Evolutionary conservation across 2,888 invertebrate species (phyloP).

Genomic region (Molanna angustata): DNA sequence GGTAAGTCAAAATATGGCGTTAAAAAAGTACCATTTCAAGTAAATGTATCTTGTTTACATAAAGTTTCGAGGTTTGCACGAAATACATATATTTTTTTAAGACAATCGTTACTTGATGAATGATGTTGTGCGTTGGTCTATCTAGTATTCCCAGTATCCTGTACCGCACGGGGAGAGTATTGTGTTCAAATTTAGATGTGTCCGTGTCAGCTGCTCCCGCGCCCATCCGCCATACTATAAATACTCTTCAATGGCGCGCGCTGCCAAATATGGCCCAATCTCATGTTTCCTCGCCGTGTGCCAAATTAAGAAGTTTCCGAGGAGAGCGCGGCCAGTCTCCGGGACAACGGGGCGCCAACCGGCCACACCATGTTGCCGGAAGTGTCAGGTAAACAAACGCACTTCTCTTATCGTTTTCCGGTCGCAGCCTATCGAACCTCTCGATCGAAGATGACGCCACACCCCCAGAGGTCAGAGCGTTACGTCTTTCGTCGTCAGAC

Average conservation of each 20-base stretch:
- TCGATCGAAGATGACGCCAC: not conserved
- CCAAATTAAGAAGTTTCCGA: constrained; percentile 60
- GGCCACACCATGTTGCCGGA: constrained; percentile 31
- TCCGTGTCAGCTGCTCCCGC: constrained; percentile 21
- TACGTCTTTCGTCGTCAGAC: too few species aligned
- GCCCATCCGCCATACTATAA: constrained; percentile 22
- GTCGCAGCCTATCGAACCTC: not conserved
- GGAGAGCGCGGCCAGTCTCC: constrained; percentile 38
- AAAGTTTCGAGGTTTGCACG: too few species aligned
- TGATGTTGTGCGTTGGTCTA: too few species aligned
- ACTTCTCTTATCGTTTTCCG: constrained; percentile 5
- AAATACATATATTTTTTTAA: too few species aligned
- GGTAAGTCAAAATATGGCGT: too few species aligned
- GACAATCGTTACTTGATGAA: too few species aligned
- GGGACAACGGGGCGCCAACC: constrained; percentile 33
- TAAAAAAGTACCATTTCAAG: too few species aligned
- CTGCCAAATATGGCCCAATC: constrained; percentile 67
- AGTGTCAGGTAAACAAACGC: constrained; percentile 24
- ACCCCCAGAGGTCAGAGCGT: not conserved
- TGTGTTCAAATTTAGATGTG: constrained; percentile 31
- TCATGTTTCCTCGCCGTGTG: constrained; percentile 60
- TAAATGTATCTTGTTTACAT: too few species aligned
- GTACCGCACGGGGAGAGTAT: constrained; percentile 18
- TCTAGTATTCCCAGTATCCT: too few species aligned
- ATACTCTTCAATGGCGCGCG: constrained; percentile 40